Base-by-base conservation (phyloP, 2,888 invertebrate genomes). In the Andrena haemorrhoa region DNA sequence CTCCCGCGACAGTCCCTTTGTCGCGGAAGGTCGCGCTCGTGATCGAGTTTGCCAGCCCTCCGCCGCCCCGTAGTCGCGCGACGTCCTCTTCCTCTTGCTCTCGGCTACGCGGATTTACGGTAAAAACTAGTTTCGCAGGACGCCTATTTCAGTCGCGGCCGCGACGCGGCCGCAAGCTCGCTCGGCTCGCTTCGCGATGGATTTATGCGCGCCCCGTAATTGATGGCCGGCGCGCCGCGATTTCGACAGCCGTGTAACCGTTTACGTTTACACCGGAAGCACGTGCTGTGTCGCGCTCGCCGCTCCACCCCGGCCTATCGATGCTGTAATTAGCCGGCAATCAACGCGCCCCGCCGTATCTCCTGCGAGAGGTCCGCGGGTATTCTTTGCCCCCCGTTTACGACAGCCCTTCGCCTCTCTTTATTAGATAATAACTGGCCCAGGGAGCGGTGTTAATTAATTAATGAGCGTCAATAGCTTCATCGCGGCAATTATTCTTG, bases 111-210 rank as follows among this genome's bases (percentile, higher is more conserved):
- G 87, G 85, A 90, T 90, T 91, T 90, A 91, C 90, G 89, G 91
- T 91, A 92, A 91, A 91, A 91, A 92, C 91, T 91, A 89, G 92
- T 92, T 92, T 89, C 79, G 77, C 91, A 73, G 80, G 86, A 81
- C 84, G 79, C 83, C 86, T 88, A 89, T 90, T 89, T 89, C 85
- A 89, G 87, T 89, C 86, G 84, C 86, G 73, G 49, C 69, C 65
- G 71, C 79, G 72, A 82, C 76, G 85, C 41, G 49, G n/a, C 51
- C 2, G 3, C 35, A 41, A 29, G n/a, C 47, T 85, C 86, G 85
- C 84, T 82, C 89, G 88, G 85, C 87, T 89, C 85, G 20, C 7
- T 7, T n/a, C 16, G 12, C n/a, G 41, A 41, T 69, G 20, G 90
- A 91, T 86, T 87, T 91, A 90, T 89, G 87, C 82, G 60, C 73